Percentiles rank a stretch among this genome's conserved stretches.
Evolutionary conservation across 2,888 invertebrate species (phyloP).

Genomic region (Calephelis perditalis): DNA sequence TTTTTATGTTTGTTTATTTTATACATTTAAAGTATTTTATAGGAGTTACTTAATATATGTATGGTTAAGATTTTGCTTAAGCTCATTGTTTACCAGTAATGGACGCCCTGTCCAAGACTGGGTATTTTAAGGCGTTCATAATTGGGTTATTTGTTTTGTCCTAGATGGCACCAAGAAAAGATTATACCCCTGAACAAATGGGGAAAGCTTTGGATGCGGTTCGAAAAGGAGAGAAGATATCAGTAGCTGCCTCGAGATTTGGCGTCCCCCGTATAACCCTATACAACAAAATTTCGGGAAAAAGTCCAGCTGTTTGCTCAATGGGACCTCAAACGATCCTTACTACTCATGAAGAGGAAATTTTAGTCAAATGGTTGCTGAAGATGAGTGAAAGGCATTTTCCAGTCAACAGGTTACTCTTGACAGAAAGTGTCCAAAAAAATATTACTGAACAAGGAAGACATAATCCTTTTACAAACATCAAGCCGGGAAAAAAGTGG

Average conservation of each 20-base stretch:
- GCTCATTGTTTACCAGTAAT: too few species aligned
- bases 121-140: too few species aligned
- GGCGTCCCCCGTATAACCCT: background rate
- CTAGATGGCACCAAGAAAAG: slow-evolving; percentile 5
- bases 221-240: slow-evolving; percentile 1
- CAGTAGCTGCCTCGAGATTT: slow-evolving; percentile 2
- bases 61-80: too few species aligned
- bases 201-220: background rate
- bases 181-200: background rate
- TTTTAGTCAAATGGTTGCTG: slow-evolving; percentile 4
- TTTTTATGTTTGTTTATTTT: background rate
- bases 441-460: slow-evolving; percentile 4
- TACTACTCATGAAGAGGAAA: slow-evolving; percentile 3
- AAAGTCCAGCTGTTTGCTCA: slow-evolving; percentile 1
- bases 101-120: too few species aligned
- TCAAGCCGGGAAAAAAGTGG: slow-evolving; percentile 8
- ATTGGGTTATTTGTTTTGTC: background rate
- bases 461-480: slow-evolving; percentile 14
- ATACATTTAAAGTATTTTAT: background rate
- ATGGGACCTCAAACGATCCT: slow-evolving; percentile 2
- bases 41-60: background rate
- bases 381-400: background rate
- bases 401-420: background rate
- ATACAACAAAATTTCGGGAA: background rate
- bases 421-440: slow-evolving; percentile 6